Evolutionary conservation across 2,797 vertebrate genomes (phyloP).

Genomic region (Forpus xanthops): DNA sequence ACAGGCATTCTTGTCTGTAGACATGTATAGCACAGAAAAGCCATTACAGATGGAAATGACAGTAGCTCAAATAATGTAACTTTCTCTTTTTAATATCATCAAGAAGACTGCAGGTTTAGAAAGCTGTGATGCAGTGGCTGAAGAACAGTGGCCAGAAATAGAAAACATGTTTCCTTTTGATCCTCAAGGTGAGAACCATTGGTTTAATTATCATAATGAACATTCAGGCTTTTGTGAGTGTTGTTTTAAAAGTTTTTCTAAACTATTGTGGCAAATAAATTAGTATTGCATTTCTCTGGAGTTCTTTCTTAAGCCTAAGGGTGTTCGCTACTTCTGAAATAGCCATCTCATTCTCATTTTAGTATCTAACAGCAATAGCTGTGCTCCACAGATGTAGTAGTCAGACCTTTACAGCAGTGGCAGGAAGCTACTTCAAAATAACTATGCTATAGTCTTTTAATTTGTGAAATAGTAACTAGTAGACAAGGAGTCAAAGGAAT

Average conservation of each 20-base stretch:
- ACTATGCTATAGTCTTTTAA: background rate
- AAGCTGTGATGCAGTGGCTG: conserved; percentile 8
- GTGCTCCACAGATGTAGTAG: background rate
- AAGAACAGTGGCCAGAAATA: conserved; percentile 77
- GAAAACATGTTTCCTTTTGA: conserved; percentile 77
- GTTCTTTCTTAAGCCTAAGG: background rate
- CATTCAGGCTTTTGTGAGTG: background rate
- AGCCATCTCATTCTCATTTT: background rate
- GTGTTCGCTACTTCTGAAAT: background rate
- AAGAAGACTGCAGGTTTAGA: conserved; percentile 51
- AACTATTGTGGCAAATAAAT: background rate
- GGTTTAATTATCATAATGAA: background rate
- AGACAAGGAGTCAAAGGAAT: background rate
- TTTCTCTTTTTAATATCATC: background rate
- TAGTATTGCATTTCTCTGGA: background rate
- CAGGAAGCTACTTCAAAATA: background rate
- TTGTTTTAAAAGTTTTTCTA: background rate
- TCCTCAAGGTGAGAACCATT: conserved; percentile 70
- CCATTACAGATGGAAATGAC: background rate
- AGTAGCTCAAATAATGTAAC: background rate
- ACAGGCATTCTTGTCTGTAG: background rate
- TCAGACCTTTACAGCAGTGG: background rate
- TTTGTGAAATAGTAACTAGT: background rate
- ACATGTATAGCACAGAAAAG: background rate
- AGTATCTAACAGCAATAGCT: background rate